These are phyloP conservation scores for Monodelphis domestica DNA, from an alignment of 2,797 vertebrate genomes.

Conservation along the genomic window DNA sequence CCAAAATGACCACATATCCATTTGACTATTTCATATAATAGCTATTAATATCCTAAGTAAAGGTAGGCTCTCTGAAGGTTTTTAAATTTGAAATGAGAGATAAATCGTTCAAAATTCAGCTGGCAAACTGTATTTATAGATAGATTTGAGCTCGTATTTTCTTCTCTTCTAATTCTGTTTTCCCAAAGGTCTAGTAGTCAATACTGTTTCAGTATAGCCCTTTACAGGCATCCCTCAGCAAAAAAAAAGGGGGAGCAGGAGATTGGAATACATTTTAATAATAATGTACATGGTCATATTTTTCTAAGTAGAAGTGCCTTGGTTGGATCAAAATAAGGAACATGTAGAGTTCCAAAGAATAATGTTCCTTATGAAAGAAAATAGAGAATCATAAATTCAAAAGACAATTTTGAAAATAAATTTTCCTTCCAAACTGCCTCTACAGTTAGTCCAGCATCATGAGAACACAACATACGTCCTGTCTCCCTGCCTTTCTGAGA, in stretches of 20 bases:
- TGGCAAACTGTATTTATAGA: background rate
- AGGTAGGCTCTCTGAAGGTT: background rate
- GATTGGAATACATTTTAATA: background rate
- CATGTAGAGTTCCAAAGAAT: slow-evolving; percentile 62
- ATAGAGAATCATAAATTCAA: slow-evolving; percentile 79
- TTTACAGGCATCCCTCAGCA: background rate
- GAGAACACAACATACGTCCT: slow-evolving; percentile 40
- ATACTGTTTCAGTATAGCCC: background rate
- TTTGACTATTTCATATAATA: background rate
- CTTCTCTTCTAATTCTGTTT: background rate
- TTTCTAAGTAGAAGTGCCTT: slow-evolving; percentile 76
- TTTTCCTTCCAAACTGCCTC: slow-evolving; percentile 70
- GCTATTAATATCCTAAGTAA: background rate
- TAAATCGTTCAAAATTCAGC: background rate
- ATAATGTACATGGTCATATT: slow-evolving; percentile 64
- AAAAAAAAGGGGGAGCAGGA: background rate
- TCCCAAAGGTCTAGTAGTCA: background rate
- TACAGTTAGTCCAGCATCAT: slow-evolving; percentile 75
- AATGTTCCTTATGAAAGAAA: slow-evolving; percentile 73
- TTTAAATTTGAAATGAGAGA: background rate
- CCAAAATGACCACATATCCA: background rate
- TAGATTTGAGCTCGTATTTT: background rate
- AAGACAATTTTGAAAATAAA: slow-evolving; percentile 71
- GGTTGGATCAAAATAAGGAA: slow-evolving; percentile 73
- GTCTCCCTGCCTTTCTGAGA: slow-evolving; percentile 75